A percentile compares a stretch with the other conserved stretches of the same genome.
Evolutionary conservation across 2,797 vertebrate species (phyloP).

Genomic region (Gambelia wislizenii): DNA sequence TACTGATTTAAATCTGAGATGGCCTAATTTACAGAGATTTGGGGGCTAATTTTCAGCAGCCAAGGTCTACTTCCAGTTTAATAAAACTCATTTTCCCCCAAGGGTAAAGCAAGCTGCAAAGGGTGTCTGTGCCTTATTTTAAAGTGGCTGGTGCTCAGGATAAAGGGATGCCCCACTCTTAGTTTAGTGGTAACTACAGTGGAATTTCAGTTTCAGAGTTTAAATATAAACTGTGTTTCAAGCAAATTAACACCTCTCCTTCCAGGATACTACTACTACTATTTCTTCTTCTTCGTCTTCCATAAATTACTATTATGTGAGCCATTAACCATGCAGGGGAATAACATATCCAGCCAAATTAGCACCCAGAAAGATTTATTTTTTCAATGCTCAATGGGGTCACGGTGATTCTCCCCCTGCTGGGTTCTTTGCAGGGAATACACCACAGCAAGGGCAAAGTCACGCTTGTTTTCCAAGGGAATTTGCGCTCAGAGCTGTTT

Average conservation of each 20-base stretch:
- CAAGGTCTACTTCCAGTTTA: too few relatives aligned
- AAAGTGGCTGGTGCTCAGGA: too few relatives aligned
- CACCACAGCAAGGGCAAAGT: neutral
- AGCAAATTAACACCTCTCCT: constrained; percentile 1
- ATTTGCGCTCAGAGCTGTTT: constrained; percentile 57
- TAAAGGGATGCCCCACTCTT: too few relatives aligned
- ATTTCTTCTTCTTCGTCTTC: neutral
- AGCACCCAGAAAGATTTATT: constrained; percentile 58
- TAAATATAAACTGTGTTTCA: neutral
- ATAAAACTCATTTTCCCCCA: too few relatives aligned
- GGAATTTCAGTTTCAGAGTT: neutral
- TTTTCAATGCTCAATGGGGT: constrained; percentile 53
- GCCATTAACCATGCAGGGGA: constrained; percentile 4
- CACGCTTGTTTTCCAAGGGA: constrained; percentile 58
- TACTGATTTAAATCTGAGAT: too few relatives aligned
- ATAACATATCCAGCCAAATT: neutral
- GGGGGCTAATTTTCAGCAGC: too few relatives aligned
- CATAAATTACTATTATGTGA: constrained; percentile 67
- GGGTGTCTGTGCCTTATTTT: too few relatives aligned
- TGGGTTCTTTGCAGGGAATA: constrained; percentile 38
- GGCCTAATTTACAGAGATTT: too few relatives aligned
- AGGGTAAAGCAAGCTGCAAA: too few relatives aligned
- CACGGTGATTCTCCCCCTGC: constrained; percentile 42
- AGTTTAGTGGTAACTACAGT: neutral
- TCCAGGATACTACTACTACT: neutral